Evolutionary conservation across 2,797 vertebrate genomes (phyloP).

Genomic region (Salarias fasciatus): DNA sequence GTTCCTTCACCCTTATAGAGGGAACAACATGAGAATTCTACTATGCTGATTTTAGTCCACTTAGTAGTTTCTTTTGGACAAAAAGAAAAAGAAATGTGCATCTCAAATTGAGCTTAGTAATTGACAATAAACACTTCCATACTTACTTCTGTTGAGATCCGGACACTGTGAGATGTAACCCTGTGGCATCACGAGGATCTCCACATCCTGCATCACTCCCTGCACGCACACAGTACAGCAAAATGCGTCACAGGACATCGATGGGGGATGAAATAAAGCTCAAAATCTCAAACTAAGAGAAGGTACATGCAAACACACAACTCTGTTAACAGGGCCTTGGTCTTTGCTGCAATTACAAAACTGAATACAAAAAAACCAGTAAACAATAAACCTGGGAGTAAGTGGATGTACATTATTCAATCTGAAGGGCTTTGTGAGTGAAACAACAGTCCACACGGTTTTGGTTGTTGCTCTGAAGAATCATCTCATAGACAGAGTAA

Average conservation of each 20-base stretch:
- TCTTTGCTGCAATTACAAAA: constrained; percentile 25
- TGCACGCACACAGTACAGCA: constrained; percentile 60
- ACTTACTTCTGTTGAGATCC: constrained; percentile 99
- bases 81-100: too few species aligned
- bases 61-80: too few species aligned
- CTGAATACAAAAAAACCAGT: constrained; percentile 10
- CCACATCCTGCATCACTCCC: constrained; percentile 98
- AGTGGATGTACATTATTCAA: constrained; percentile 14
- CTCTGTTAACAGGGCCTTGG: background rate
- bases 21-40: too few species aligned
- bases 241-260: too few species aligned
- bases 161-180: constrained; percentile 98
- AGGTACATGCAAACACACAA: constrained; percentile 18
- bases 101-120: too few species aligned
- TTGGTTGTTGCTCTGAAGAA: too few species aligned
- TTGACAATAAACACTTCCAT: background rate
- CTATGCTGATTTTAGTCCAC: too few species aligned
- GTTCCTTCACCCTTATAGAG: too few species aligned
- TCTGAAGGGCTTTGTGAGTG: too few species aligned
- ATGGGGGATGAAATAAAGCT: constrained; percentile 30
- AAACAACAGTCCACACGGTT: too few species aligned
- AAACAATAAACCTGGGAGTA: constrained; percentile 2
- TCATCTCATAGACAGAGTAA: constrained; percentile 29
- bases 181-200: constrained; percentile 96
- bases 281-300: constrained; percentile 15